Evolutionary conservation across 2,888 invertebrate genomes (phyloP).

Genomic region (Odontocerum albicorne): DNA sequence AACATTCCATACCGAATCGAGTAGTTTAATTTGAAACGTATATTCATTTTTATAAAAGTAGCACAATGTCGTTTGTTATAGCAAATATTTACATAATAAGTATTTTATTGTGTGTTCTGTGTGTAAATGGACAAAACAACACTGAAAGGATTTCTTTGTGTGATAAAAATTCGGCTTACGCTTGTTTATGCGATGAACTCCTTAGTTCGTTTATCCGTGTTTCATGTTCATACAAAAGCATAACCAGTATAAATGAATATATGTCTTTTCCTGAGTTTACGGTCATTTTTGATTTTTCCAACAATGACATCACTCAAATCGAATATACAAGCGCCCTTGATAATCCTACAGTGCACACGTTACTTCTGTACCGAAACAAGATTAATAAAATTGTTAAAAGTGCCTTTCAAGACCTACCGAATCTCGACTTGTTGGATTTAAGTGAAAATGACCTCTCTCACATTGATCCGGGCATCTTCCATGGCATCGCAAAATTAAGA

Average conservation of each 20-base stretch:
- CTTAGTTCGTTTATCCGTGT: conserved; percentile 41
- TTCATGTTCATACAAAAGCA: conserved; percentile 44
- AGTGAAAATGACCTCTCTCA: conserved; percentile 47
- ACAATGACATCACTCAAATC: conserved; percentile 44
- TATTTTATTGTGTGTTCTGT: not conserved
- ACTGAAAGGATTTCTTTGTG: conserved; percentile 6
- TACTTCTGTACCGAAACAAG: conserved; percentile 45
- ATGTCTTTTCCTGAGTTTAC: conserved; percentile 43
- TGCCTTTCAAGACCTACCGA: conserved; percentile 44
- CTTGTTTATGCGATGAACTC: conserved; percentile 22
- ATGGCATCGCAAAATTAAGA: conserved; percentile 46
- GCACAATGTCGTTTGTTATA: no score
- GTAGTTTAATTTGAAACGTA: no score
- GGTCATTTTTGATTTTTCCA: conserved; percentile 47
- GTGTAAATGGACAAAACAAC: not conserved
- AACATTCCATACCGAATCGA: no score
- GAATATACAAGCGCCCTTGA: conserved; percentile 2
- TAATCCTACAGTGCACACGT: conserved; percentile 39
- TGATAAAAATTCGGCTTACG: conserved; percentile 2
- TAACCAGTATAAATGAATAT: conserved; percentile 39
- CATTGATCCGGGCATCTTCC: conserved; percentile 48
- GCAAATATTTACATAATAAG: not conserved
- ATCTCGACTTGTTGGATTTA: conserved; percentile 48
- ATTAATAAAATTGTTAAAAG: conserved; percentile 43
- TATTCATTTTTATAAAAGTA: no score